Base-by-base conservation (phyloP, 2,113 vertebrate genomes). In the Ascaphus truei region DNA sequence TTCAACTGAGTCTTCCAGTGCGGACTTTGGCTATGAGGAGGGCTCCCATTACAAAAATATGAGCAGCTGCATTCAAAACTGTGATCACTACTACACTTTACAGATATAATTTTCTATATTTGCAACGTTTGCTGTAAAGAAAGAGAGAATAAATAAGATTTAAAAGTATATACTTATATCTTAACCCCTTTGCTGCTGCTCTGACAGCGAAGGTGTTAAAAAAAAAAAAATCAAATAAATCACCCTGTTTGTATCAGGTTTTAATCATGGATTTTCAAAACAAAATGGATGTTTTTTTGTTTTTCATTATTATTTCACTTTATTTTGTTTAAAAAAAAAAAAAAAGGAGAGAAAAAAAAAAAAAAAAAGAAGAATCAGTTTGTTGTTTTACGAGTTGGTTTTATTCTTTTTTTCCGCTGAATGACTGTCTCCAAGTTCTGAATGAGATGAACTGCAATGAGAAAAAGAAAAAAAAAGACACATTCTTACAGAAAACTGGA, bases 81-180 rank as follows among this genome's bases (percentile, higher is more conserved):
- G 72, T 79, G 76, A 80, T 90, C 79, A 81, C 81, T 86, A 9
- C 87, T 84, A 85, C 76, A 72, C 77, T 96, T 93, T 96, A 95
- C 92, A 97, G 93, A 94, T 91, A 92, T 89, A 90, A 86, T 89
- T 91, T 92, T 97, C 89, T 94, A 94, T 96, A 98, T 95, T 96
- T 95, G 89, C 93, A 93, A 92, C 79, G 88, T 95, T 93, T 94
- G 90, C 90, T 95, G 93, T 94, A 90, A 90, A 92, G 86, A 83
- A 68, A 82, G 45, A 83, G 48, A 75, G 73, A 73, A 80, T 73
- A 75, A 51, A 83, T 74, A 78, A 83, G 84, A 87, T 80, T 89
- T 81, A 75, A 64, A 76, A 51, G 75, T 10, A 77, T 79, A 80
- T 77, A 77, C 73, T 69, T 83, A 72, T 83, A 84, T 84, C 33